phyloP scores from a whole-genome alignment of 2,113 vertebrate genomes.

The Vimba vimba region DNA sequence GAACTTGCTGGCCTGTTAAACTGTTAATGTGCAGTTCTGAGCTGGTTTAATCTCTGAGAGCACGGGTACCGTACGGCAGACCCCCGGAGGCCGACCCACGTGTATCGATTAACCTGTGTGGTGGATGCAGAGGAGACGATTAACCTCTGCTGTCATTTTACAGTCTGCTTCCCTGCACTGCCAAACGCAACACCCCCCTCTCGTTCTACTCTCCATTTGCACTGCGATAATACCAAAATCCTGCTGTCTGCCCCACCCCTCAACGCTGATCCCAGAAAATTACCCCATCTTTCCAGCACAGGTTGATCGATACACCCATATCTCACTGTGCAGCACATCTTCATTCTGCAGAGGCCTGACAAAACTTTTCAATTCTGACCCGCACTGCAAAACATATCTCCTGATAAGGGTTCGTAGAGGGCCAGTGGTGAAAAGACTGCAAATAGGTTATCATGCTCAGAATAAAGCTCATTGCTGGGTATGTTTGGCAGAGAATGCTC shows the following conservation, averaged over 20 bases:
- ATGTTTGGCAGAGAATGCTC: constrained; percentile 13
- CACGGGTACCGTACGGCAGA: not conserved
- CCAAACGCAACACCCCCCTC: constrained; percentile 51
- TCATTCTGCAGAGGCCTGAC: constrained; percentile 5
- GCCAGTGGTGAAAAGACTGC: not conserved
- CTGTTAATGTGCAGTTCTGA: not conserved
- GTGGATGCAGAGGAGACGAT: constrained; percentile 15
- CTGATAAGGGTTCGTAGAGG: not conserved
- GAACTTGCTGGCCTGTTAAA: not conserved
- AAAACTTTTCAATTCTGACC: constrained; percentile 8
- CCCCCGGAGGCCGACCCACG: constrained; percentile 19
- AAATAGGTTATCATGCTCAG: constrained; percentile 17
- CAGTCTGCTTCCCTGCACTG: constrained; percentile 59
- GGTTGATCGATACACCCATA: constrained; percentile 22
- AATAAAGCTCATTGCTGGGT: constrained; percentile 30
- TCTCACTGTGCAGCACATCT: not conserved
- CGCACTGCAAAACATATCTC: not conserved
- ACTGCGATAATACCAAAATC: constrained; percentile 37
- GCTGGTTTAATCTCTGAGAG: constrained; percentile 24
- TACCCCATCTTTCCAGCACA: constrained; percentile 2
- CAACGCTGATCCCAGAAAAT: constrained; percentile 21
- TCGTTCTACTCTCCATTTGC: constrained; percentile 20
- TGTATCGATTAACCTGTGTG: constrained; percentile 40
- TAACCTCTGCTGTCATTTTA: constrained; percentile 45
- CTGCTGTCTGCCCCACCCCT: not conserved